Evolutionary conservation across 35 echinoderm and acorn worm species (phyloP).

Genomic region (Hemicentrotus pulcherrimus): DNA sequence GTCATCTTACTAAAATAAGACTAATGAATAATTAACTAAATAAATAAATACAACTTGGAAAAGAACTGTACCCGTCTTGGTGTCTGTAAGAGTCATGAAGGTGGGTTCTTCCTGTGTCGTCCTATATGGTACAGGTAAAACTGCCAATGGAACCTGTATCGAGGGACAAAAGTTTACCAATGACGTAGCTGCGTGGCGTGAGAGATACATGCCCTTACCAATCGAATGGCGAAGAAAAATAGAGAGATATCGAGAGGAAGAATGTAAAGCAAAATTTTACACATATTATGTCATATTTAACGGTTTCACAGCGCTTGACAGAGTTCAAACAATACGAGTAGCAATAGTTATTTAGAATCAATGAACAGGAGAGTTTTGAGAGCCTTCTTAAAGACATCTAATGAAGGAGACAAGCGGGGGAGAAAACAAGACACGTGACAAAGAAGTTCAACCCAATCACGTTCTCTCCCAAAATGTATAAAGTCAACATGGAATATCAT

Average conservation of each 20-base stretch:
- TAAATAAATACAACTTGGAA: too few relatives aligned
- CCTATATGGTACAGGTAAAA: constrained; percentile 47
- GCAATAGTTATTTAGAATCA: neutral
- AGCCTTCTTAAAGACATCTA: too few relatives aligned
- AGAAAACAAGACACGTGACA: too few relatives aligned
- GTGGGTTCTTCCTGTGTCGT: constrained; percentile 50
- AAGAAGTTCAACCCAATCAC: too few relatives aligned
- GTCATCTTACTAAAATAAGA: too few relatives aligned
- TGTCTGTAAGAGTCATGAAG: constrained; percentile 38
- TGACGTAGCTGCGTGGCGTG: neutral
- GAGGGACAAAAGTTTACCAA: neutral
- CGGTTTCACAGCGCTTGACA: neutral
- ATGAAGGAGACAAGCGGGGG: too few relatives aligned
- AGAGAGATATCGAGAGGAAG: too few relatives aligned
- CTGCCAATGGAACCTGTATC: constrained; percentile 49
- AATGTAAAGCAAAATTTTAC: neutral
- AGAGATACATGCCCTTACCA: neutral
- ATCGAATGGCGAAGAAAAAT: neutral
- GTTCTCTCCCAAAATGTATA: too few relatives aligned
- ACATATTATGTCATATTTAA: neutral
- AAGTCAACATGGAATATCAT: too few relatives aligned
- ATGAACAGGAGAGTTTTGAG: too few relatives aligned
- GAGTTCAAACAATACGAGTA: neutral
- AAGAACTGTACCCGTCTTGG: neutral
- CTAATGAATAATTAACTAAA: too few relatives aligned